Evolutionary conservation across 2,113 vertebrate genomes (phyloP).

Genomic region (Nipponia nippon): DNA sequence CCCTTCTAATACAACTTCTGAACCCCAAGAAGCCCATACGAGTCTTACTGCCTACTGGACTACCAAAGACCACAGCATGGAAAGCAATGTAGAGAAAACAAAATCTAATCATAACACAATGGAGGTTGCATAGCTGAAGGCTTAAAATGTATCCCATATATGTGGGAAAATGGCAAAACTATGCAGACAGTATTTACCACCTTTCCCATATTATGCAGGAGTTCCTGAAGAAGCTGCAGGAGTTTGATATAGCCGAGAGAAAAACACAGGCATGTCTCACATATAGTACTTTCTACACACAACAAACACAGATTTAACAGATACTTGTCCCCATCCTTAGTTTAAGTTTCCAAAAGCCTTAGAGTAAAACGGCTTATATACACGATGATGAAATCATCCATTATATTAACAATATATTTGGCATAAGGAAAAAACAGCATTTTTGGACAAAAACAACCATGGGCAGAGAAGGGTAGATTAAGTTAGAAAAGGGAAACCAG

Average conservation of each 20-base stretch:
- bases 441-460: background rate
- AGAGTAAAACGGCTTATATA: background rate
- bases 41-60: background rate
- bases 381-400: background rate
- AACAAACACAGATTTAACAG: background rate
- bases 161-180: background rate
- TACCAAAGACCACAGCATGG: background rate
- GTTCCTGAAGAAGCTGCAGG: background rate
- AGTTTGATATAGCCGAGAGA: background rate
- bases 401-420: background rate
- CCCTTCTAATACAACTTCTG: background rate
- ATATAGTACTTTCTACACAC: background rate
- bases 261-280: background rate
- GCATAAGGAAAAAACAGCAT: background rate
- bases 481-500: background rate
- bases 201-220: background rate
- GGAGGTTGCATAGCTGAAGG: background rate
- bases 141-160: background rate
- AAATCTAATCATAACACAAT: background rate
- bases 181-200: background rate
- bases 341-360: background rate
- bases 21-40: background rate
- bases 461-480: background rate
- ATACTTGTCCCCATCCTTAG: background rate
- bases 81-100: background rate